phyloP scores from a whole-genome alignment of 2,113 vertebrate species.

The Erinaceus europaeus region DNA sequence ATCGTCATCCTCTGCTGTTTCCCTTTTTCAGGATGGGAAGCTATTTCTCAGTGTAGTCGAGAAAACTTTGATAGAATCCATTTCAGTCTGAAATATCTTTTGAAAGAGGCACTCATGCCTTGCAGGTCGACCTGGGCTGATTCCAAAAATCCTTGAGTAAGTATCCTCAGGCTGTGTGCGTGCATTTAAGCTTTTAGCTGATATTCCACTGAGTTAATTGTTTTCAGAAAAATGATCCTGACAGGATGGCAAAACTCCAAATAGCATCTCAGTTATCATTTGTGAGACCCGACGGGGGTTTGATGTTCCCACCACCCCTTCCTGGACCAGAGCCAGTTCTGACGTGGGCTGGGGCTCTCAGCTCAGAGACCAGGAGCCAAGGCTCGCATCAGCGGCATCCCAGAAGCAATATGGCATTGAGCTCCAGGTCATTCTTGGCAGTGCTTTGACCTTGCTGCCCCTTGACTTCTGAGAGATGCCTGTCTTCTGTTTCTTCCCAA shows the following conservation, averaged over 20 bases:
- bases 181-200: slow-evolving; percentile 18
- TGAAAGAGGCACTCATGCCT: slow-evolving; percentile 22
- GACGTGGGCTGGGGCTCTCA: neutral
- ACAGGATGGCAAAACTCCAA: neutral
- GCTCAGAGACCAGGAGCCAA: neutral
- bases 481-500: slow-evolving; percentile 26
- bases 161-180: neutral
- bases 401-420: neutral
- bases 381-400: neutral
- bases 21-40: neutral
- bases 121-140: slow-evolving; percentile 9
- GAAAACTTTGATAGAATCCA: slow-evolving; percentile 31
- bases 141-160: slow-evolving; percentile 4
- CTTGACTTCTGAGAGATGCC: neutral
- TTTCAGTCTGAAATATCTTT: slow-evolving; percentile 48
- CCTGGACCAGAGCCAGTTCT: neutral
- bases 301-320: neutral
- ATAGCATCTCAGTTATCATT: slow-evolving; percentile 19
- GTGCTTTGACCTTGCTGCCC: neutral
- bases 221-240: slow-evolving; percentile 25
- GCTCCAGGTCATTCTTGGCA: neutral
- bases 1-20: slow-evolving; percentile 35
- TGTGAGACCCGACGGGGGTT: neutral
- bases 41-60: neutral
- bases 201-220: slow-evolving; percentile 48